These are phyloP conservation scores for Heliconius eleuchia DNA, from an alignment of 1,140 invertebrate genomes.

Conservation along the genomic window DNA sequence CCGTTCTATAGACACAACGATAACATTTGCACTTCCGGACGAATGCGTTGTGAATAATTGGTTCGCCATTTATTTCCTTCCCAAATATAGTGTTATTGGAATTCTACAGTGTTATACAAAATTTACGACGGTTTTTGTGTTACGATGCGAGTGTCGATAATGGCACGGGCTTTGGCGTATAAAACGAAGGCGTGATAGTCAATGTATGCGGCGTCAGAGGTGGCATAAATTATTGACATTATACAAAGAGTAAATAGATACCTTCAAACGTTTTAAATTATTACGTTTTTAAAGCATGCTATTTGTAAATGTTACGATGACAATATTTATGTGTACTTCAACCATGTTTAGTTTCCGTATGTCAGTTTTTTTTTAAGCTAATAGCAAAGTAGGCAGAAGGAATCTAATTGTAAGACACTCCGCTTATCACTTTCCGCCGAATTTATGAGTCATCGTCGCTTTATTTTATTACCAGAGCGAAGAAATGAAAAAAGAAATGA, in stretches of 20 bases:
- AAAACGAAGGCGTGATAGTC: conserved; percentile 60
- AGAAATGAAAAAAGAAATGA: too few relatives aligned
- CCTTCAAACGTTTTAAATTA: conserved; percentile 27
- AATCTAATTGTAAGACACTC: too few relatives aligned
- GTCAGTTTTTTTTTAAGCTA: neutral
- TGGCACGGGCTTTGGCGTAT: conserved; percentile 58
- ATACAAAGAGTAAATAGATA: conserved; percentile 27
- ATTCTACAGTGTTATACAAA: conserved; percentile 66
- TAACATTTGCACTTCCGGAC: conserved; percentile 76
- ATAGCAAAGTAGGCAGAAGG: neutral
- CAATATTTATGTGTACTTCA: conserved; percentile 7
- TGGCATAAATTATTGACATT: conserved; percentile 54
- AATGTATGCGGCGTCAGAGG: conserved; percentile 44
- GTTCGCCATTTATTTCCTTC: conserved; percentile 73
- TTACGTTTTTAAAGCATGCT: conserved; percentile 22
- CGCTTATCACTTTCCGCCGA: too few relatives aligned
- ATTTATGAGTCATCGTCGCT: too few relatives aligned
- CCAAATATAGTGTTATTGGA: conserved; percentile 58
- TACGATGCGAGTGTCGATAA: conserved; percentile 70
- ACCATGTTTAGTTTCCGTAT: neutral
- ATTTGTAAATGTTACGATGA: conserved; percentile 12
- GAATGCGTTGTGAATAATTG: conserved; percentile 65
- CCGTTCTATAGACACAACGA: conserved; percentile 61
- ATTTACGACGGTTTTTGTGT: conserved; percentile 70
- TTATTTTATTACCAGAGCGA: too few relatives aligned